Base-by-base conservation (phyloP, 1,140 invertebrate genomes). In the Eubasilissa regina region DNA sequence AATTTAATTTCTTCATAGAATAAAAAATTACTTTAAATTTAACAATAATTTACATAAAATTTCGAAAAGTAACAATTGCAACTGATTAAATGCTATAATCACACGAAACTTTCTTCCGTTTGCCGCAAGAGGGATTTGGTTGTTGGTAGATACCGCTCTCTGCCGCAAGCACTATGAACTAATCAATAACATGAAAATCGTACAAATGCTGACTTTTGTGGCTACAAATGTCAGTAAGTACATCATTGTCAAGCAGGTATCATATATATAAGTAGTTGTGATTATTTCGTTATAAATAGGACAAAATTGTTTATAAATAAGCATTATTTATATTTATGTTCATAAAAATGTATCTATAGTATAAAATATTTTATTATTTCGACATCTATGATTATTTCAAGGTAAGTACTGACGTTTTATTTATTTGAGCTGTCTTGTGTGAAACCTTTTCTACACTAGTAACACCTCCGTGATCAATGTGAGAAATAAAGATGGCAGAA, bases 401-500 rank as follows among this genome's bases (percentile, higher is more conserved):
- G n/a, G n/a, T 13, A 51, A 8, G 48, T 3, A 51, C 11, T 51
- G 25, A 35, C 1, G 25, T 35, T 35, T 35, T 35, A 35, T 35
- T 35, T 35, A 35, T 35, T 35, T 35, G 25, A 35, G 13, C 44
- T 66, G 62, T 25, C 15, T 66, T n/a, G 64, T 77, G 48, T 62
- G 21, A 55, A 62, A 48, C 56, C 21, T 13, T 64, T 51, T 70
- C 15, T 21, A 10, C 11, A 64, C 43, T 78, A 21, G 79, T 84
- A 85, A 86, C 85, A 87, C 85, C 85, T 85, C 86, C 87, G 87
- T 89, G 87, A 89, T 89, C 88, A 87, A 89, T 89, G 88, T 87
- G 83, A 85, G 86, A 88, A 88, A 87, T 87, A 89, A 89, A 89
- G 87, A 89, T 89, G 88, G 87, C 88, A 87, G 88, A 89, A 88